These are phyloP conservation scores for Nomada hirtipes DNA, from an alignment of 2,888 invertebrate species.

Conservation along the genomic window DNA sequence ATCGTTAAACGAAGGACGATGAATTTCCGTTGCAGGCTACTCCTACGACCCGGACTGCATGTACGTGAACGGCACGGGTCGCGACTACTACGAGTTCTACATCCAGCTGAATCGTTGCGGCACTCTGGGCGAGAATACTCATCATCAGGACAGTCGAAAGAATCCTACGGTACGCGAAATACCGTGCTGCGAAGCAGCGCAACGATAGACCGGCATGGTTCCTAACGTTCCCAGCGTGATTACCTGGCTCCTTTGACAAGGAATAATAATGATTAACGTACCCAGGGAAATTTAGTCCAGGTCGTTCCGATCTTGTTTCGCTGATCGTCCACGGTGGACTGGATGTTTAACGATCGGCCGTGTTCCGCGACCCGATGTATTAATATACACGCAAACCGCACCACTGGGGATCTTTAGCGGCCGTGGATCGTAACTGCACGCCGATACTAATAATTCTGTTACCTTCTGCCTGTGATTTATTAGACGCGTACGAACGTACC, in stretches of 20 bases:
- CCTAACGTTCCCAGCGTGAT: conserved; percentile 47
- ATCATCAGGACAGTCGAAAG: conserved; percentile 93
- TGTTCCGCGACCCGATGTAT: conserved; percentile 18
- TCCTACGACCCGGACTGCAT: conserved; percentile 97
- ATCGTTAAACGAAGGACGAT: conserved; percentile 56
- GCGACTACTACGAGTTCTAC: conserved; percentile 96
- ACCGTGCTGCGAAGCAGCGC: not conserved
- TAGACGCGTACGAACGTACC: conserved; percentile 17
- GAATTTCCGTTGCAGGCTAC: conserved; percentile 88
- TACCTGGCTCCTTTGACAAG: conserved; percentile 36
- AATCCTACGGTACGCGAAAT: conserved; percentile 91
- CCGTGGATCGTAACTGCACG: conserved; percentile 13
- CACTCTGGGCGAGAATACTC: conserved; percentile 94
- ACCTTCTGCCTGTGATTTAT: conserved; percentile 32
- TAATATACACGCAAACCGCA: conserved; percentile 28
- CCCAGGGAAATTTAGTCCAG: conserved; percentile 5
- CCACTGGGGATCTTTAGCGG: not conserved
- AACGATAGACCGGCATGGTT: conserved; percentile 19
- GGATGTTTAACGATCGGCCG: conserved; percentile 8
- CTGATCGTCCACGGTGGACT: not conserved
- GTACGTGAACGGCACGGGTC: conserved; percentile 96
- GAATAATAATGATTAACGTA: conserved; percentile 60
- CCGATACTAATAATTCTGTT: conserved; percentile 49
- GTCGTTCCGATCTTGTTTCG: conserved; percentile 24
- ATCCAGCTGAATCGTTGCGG: conserved; percentile 97